phyloP scores from a whole-genome alignment of 1,140 invertebrate species.

The Luehdorfia chinensis region DNA sequence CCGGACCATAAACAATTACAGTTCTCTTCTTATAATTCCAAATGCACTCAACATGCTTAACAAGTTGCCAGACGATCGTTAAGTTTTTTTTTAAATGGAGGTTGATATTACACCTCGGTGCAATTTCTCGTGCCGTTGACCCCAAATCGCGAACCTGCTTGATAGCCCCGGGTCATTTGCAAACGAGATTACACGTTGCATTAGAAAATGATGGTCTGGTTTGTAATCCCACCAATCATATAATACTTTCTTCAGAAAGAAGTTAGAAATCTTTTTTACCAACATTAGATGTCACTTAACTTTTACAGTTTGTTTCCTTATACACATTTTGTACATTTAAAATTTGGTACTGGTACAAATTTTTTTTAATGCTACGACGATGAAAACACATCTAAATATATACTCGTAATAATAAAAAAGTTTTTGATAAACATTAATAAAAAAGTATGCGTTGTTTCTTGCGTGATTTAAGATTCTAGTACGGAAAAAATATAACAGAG shows the following conservation, averaged over 20 bases:
- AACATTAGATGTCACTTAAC: neutral
- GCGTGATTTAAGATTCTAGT: no score
- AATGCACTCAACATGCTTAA: constrained; percentile 11
- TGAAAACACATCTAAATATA: no score
- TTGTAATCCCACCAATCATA: constrained; percentile 11
- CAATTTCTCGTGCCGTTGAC: constrained; percentile 53
- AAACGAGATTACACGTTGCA: constrained; percentile 40
- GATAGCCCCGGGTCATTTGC: constrained; percentile 43
- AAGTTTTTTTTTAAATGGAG: constrained; percentile 8
- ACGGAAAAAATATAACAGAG: no score
- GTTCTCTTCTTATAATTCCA: constrained; percentile 6
- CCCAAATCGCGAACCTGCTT: constrained; percentile 49
- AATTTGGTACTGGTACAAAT: no score
- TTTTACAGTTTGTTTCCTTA: no score
- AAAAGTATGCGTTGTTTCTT: no score
- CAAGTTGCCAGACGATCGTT: constrained; percentile 15
- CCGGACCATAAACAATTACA: constrained; percentile 3
- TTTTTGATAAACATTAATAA: no score
- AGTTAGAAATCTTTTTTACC: constrained; percentile 5
- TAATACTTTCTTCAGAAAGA: neutral
- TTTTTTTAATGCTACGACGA: no score
- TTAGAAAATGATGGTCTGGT: constrained; percentile 23
- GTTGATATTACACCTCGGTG: constrained; percentile 30
- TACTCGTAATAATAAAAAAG: no score
- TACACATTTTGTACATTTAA: no score